A percentile compares a stretch with the other conserved stretches of the same genome.
phyloP scores from a whole-genome alignment of 2,888 invertebrate genomes.

The Ophion obscuratus region DNA sequence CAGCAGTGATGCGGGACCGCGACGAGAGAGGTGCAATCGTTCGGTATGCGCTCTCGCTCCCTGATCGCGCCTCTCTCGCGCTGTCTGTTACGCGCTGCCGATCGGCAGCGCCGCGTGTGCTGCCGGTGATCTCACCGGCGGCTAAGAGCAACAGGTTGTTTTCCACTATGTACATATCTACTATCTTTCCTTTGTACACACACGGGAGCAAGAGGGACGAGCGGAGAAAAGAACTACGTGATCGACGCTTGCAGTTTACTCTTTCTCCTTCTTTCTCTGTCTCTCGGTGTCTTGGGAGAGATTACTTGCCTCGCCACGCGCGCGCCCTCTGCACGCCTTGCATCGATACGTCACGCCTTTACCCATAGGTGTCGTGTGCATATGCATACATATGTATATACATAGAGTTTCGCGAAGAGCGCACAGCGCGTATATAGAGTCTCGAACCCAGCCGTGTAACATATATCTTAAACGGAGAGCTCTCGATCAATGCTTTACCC shows the following conservation, averaged over 20 bases:
- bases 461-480: conserved; percentile 27
- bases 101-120: conserved; percentile 56
- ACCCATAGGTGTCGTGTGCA: conserved; percentile 10
- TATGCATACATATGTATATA: conserved; percentile 1
- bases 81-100: conserved; percentile 75
- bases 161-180: conserved; percentile 27
- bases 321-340: conserved; percentile 40
- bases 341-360: conserved; percentile 61
- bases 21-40: conserved; percentile 16
- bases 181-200: conserved; percentile 4
- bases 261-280: conserved; percentile 2
- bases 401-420: too few relatives aligned
- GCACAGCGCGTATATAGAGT: conserved; percentile 3
- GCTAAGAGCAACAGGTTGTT: conserved; percentile 62
- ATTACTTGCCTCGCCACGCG: conserved; percentile 39
- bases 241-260: conserved; percentile 56
- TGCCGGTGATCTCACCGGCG: conserved; percentile 36
- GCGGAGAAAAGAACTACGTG: conserved; percentile 36
- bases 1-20: conserved; percentile 69
- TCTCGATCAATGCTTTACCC: conserved; percentile 52
- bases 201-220: neutral
- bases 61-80: conserved; percentile 11
- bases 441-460: conserved; percentile 32
- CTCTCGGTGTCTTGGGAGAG: conserved; percentile 45
- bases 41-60: conserved; percentile 51